Percentiles rank a stretch among this genome's conserved stretches.
Conservation (phyloP, 2,888 invertebrate genomes). For the Nephrotoma flavescens region DNA sequence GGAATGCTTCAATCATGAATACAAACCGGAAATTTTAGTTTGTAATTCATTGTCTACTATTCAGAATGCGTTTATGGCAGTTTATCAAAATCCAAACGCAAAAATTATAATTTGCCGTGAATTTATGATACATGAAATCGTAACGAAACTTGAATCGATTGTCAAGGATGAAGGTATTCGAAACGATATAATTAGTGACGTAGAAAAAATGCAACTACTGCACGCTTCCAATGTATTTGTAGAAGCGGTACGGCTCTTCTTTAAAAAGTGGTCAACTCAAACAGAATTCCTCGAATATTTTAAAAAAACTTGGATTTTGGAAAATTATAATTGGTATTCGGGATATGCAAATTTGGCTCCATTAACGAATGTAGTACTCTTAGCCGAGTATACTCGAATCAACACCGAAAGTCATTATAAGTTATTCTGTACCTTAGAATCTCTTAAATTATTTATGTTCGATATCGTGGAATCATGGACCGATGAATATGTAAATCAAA, state of each 20-base stretch:
- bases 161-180: background rate
- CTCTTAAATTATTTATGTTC: background rate
- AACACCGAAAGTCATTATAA: background rate
- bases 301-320: background rate
- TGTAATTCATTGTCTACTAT: background rate
- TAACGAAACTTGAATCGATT: background rate
- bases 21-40: background rate
- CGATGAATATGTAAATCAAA: background rate
- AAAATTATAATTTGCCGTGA: background rate
- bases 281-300: background rate
- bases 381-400: background rate
- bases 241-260: background rate
- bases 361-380: background rate
- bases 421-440: background rate
- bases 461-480: background rate
- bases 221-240: background rate
- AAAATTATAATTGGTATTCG: background rate
- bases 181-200: background rate
- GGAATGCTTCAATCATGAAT: background rate
- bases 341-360: background rate
- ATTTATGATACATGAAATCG: background rate
- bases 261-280: background rate
- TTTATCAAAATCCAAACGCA: background rate
- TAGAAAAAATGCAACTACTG: background rate
- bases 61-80: background rate